Evolutionary conservation across 2,113 vertebrate genomes (phyloP).

Genomic region (Lepisosteus osseus): DNA sequence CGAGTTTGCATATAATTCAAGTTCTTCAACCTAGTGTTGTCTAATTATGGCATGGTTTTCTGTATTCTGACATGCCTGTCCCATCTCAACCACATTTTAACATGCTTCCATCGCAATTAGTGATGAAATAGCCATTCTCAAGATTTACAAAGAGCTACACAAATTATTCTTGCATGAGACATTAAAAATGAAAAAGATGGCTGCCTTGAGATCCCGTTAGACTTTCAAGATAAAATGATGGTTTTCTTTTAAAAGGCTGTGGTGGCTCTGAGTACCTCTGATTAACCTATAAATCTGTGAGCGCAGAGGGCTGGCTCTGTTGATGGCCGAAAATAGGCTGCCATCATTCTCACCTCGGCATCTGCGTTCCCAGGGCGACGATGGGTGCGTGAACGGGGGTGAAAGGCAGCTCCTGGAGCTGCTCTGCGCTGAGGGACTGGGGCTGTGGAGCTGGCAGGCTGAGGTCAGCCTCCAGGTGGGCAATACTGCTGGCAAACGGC

Average conservation of each 20-base stretch:
- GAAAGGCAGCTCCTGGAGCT: constrained; percentile 78
- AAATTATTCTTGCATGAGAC: too few relatives aligned
- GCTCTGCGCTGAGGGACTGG: constrained; percentile 28
- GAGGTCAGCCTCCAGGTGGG: constrained; percentile 73
- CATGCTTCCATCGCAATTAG: too few relatives aligned
- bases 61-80: too few relatives aligned
- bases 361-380: constrained; percentile 65
- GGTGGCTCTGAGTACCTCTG: background rate
- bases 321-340: background rate
- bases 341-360: constrained; percentile 67
- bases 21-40: too few relatives aligned
- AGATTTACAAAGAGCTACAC: too few relatives aligned
- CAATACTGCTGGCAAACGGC: constrained; percentile 56
- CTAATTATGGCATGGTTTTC: too few relatives aligned
- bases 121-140: too few relatives aligned
- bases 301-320: background rate
- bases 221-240: too few relatives aligned
- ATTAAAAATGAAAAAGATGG: too few relatives aligned
- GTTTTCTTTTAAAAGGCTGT: background rate
- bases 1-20: too few relatives aligned
- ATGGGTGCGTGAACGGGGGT: constrained; percentile 77
- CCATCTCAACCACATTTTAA: too few relatives aligned
- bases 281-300: constrained; percentile 2
- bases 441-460: background rate
- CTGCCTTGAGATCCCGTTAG: too few relatives aligned